These are phyloP conservation scores for Pollicipes pollicipes DNA, from an alignment of 1,140 invertebrate species.

Conservation along the genomic window DNA sequence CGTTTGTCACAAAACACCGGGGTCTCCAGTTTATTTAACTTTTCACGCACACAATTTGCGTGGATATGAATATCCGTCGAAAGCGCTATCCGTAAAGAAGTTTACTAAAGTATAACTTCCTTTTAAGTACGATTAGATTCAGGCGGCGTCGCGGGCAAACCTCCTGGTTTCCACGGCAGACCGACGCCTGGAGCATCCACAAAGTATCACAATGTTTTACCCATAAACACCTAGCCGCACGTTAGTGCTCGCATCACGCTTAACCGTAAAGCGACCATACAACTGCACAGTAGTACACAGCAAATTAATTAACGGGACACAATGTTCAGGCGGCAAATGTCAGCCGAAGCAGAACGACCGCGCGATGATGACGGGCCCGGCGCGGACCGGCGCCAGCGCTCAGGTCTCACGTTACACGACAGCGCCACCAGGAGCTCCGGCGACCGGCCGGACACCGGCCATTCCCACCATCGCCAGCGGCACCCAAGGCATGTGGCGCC, in stretches of 20 bases:
- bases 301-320: background rate
- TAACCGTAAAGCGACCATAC: background rate
- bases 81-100: too few relatives aligned
- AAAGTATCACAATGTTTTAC: background rate
- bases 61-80: too few relatives aligned
- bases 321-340: background rate
- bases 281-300: background rate
- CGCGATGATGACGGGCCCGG: background rate
- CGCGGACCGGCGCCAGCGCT: background rate
- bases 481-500: too few relatives aligned
- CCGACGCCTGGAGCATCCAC: too few relatives aligned
- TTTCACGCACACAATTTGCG: too few relatives aligned
- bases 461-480: too few relatives aligned
- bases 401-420: background rate
- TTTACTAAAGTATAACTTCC: too few relatives aligned
- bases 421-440: background rate
- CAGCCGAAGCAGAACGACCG: background rate
- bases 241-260: background rate
- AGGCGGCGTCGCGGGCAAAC: background rate
- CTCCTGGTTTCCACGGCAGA: too few relatives aligned
- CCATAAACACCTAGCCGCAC: background rate
- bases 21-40: too few relatives aligned
- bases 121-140: background rate
- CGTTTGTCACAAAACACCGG: too few relatives aligned
- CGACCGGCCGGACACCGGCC: background rate